phyloP scores from a whole-genome alignment of 2,113 vertebrate genomes.

The Myocastor coypus region DNA sequence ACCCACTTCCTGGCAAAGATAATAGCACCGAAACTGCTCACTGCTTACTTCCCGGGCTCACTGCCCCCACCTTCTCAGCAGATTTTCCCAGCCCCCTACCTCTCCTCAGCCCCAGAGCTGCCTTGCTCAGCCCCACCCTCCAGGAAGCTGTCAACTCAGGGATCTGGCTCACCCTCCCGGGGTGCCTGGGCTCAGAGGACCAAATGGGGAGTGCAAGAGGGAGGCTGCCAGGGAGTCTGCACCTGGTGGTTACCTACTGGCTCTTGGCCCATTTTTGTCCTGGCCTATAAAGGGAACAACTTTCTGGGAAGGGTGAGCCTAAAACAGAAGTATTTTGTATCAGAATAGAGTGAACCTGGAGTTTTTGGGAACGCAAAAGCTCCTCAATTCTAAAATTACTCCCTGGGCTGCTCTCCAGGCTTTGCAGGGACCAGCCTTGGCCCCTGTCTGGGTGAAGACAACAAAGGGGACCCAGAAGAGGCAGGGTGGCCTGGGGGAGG shows the following conservation, averaged over 20 bases:
- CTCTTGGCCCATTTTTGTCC: neutral
- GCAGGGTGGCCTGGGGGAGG: neutral
- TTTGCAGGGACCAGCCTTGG: neutral
- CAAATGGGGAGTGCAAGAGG: neutral
- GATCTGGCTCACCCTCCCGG: neutral
- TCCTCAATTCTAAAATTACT: conserved; percentile 67
- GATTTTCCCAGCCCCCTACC: neutral
- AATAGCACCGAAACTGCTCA: neutral
- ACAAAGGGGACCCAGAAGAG: neutral
- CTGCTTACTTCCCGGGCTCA: neutral
- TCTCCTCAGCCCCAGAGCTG: neutral
- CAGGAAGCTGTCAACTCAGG: neutral
- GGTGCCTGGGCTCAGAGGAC: neutral
- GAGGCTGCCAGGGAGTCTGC: neutral
- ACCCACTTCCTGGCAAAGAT: neutral
- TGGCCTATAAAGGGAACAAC: conserved; percentile 47
- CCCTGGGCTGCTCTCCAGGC: conserved; percentile 8
- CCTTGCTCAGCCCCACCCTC: neutral
- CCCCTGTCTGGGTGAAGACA: neutral
- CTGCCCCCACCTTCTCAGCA: neutral
- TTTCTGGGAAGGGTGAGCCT: conserved; percentile 46
- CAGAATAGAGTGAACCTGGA: conserved; percentile 45
- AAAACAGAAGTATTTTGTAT: conserved; percentile 71
- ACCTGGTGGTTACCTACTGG: neutral
- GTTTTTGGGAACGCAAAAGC: conserved; percentile 54